Evolutionary conservation across 2,888 invertebrate species (phyloP), one percentile per base, ranked within the genome.

Genomic region (Anagyrus pseudococci): DNA sequence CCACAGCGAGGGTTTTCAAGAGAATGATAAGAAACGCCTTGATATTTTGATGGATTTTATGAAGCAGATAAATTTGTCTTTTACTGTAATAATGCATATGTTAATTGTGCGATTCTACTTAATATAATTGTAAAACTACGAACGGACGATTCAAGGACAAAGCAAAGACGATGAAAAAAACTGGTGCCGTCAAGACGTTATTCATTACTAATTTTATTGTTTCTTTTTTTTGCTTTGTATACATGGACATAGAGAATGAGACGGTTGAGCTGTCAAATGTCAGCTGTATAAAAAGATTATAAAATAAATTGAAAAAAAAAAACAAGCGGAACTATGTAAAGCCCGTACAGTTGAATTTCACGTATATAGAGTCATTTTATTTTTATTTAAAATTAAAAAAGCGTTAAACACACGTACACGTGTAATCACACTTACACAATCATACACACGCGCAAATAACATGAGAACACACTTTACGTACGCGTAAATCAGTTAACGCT

Each of bases 171-270:
- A 43, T 26, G 33, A 26, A 33, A 44, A 64, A 47, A 67, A 65
- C 58, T 67, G 66, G 68, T 69, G 67, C 55, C 67, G 69, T 72
- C 71, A 70, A 71, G 69, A 70, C 73, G 73, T 73, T 73, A 72
- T 69, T 63, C 69, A 71, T 72, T 71, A 69, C 70, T 70, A 67
- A 68, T 71, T 65, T 72, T 70, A 67, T 71, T 69, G 68, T 72
- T 69, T 69, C n/a, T n/a, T 53, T 60, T 29, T 29, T 69, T 71
- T 70, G 76, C 75, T 75, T 74, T 73, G 72, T 75, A 76, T 74
- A 75, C 69, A 73, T 68, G 70, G 68, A 74, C 67, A 64, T 65
- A 64, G 50, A 61, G 54, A 57, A 62, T 62, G 62, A 68, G 66
- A 67, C 56, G 67, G 68, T 64, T 62, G 33, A 57, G 66, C 64